Percentiles rank a stretch among this genome's conserved stretches.
phyloP scores from a whole-genome alignment of 2,797 vertebrate genomes.

The Bradypus variegatus region DNA sequence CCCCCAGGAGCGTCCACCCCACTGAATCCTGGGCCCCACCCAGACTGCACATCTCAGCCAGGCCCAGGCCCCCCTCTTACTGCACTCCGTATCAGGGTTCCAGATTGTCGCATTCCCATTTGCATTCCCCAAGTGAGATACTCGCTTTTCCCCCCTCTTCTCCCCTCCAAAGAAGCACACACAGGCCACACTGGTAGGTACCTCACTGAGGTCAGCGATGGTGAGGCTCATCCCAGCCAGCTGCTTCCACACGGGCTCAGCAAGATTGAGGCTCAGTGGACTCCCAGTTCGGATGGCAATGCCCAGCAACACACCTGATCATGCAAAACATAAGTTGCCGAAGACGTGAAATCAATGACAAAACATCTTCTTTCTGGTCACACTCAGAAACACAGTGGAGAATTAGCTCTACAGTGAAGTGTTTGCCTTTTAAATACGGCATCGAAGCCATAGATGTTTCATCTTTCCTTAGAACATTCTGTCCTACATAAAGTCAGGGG shows the following conservation, averaged over 20 bases:
- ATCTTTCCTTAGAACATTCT: neutral
- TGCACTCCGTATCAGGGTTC: neutral
- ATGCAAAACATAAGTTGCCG: neutral
- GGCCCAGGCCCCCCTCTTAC: neutral
- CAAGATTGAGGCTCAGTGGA: slow-evolving; percentile 94
- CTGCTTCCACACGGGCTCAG: slow-evolving; percentile 99
- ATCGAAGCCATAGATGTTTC: neutral
- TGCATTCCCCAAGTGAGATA: too few species aligned
- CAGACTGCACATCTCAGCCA: too few species aligned
- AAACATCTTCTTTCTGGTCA: neutral
- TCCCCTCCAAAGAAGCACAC: too few species aligned
- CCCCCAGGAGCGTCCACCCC: too few species aligned
- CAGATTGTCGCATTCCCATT: too few species aligned
- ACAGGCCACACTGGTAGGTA: slow-evolving; percentile 50
- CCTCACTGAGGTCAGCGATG: slow-evolving; percentile 99
- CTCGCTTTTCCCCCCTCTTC: too few species aligned
- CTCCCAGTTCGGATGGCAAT: slow-evolving; percentile 98
- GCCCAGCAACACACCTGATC: slow-evolving; percentile 90
- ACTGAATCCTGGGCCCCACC: neutral
- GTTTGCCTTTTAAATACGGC: neutral
- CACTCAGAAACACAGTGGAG: neutral
- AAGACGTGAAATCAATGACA: neutral
- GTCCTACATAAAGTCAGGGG: too few species aligned
- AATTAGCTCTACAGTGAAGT: neutral
- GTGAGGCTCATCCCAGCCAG: slow-evolving; percentile 98